phyloP scores from a whole-genome alignment of 2,888 invertebrate species.

The Thera britannica region DNA sequence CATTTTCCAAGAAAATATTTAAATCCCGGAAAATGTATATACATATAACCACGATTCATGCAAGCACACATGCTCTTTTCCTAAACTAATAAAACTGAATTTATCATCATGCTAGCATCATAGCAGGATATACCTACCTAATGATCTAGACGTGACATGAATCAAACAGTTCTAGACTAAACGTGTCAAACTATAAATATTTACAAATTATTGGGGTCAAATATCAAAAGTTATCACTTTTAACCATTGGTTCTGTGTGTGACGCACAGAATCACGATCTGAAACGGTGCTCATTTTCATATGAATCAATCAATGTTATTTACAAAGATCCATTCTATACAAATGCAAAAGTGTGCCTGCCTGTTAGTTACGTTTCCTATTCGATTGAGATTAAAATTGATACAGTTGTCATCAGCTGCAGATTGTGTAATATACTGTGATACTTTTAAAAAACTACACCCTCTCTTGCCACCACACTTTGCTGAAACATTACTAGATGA shows the following conservation, averaged over 20 bases:
- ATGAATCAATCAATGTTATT: conserved; percentile 30
- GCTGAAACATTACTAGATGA: too few relatives aligned
- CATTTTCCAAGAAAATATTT: conserved; percentile 2
- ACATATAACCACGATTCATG: conserved; percentile 15
- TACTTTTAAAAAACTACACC: too few relatives aligned
- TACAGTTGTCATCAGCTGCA: too few relatives aligned
- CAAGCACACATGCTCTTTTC: not conserved
- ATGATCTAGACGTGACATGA: conserved; percentile 16
- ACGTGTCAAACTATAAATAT: conserved; percentile 40
- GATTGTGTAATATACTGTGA: too few relatives aligned
- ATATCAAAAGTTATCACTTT: conserved; percentile 53
- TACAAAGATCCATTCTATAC: too few relatives aligned
- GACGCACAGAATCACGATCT: conserved; percentile 62
- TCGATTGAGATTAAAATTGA: too few relatives aligned
- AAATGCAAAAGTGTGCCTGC: too few relatives aligned
- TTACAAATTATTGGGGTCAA: conserved; percentile 55
- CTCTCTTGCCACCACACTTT: too few relatives aligned
- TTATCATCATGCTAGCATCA: conserved; percentile 11
- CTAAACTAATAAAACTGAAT: conserved; percentile 1
- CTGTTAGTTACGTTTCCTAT: too few relatives aligned
- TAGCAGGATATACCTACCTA: not conserved
- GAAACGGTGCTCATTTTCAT: conserved; percentile 48
- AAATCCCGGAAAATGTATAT: conserved; percentile 11
- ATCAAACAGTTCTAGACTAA: conserved; percentile 18
- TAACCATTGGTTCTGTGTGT: conserved; percentile 38